A percentile compares a stretch with the other conserved stretches of the same genome.
Evolutionary conservation across 2,888 invertebrate species (phyloP).

Genomic region (Ectemnius lituratus): DNA sequence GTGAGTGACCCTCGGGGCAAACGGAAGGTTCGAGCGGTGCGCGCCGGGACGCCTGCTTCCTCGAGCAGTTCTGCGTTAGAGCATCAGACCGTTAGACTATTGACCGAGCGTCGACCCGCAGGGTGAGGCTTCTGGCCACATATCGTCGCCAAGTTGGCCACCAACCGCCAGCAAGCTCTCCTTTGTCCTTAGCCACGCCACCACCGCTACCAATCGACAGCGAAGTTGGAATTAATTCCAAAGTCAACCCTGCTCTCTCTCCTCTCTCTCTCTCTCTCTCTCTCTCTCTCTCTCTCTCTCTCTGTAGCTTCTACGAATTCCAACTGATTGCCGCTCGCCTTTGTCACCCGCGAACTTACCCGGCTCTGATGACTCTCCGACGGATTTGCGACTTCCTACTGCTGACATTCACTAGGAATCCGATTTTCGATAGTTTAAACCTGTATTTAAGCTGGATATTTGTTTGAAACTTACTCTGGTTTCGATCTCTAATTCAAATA

Average conservation of each 20-base stretch:
- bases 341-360: slow-evolving; percentile 21
- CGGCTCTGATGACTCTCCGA: slow-evolving; percentile 18
- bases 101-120: slow-evolving; percentile 17
- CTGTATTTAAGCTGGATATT: no score
- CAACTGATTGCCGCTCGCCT: slow-evolving; percentile 26
- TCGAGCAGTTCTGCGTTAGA: slow-evolving; percentile 8
- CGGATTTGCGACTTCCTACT: slow-evolving; percentile 13
- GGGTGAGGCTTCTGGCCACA: slow-evolving; percentile 15
- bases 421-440: not conserved
- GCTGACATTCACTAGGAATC: slow-evolving; percentile 36
- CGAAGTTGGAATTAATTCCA: slow-evolving; percentile 41
- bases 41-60: slow-evolving; percentile 14
- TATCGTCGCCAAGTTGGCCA: slow-evolving; percentile 11
- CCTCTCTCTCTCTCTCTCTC: no score
- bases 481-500: no score
- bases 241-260: slow-evolving; percentile 21
- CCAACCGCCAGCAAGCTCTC: no score
- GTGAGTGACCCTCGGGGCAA: slow-evolving; percentile 13
- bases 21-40: slow-evolving; percentile 3
- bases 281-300: not conserved
- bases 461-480: no score
- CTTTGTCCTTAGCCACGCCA: not conserved
- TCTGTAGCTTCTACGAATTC: slow-evolving; percentile 30
- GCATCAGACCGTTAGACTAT: slow-evolving; percentile 3
- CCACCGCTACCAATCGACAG: slow-evolving; percentile 39